Conservation (phyloP, 2,888 invertebrate species). For the Drosophila atroscutellata region DNA sequence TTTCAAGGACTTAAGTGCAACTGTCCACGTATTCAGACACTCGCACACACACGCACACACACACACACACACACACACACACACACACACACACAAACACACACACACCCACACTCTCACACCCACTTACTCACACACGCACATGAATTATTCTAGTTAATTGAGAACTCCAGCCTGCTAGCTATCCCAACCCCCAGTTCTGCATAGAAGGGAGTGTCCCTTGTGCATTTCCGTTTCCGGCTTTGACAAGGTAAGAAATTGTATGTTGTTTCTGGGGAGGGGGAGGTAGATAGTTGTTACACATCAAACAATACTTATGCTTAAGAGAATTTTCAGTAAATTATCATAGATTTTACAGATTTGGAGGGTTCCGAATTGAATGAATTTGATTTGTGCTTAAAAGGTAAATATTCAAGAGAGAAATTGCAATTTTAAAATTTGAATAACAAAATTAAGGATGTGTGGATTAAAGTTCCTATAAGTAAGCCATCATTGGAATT, state of each 20-base stretch:
- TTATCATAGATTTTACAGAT: background rate
- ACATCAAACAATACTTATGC: background rate
- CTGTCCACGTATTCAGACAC: background rate
- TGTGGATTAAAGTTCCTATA: too few species aligned
- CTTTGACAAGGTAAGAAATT: constrained; percentile 37
- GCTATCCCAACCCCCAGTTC: background rate
- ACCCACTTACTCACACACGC: background rate
- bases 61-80: background rate
- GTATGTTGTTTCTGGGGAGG: background rate
- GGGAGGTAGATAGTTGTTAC: background rate
- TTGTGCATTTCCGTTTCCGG: constrained; percentile 70
- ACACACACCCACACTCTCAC: background rate
- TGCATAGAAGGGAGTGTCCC: constrained; percentile 34
- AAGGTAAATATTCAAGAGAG: background rate
- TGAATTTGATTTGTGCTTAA: background rate
- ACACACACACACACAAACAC: constrained; percentile 5
- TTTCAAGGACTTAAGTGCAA: constrained; percentile 44
- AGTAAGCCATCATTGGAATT: background rate
- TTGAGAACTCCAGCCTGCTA: constrained; percentile 27
- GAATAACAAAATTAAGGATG: background rate
- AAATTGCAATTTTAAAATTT: background rate
- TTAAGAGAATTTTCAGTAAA: background rate
- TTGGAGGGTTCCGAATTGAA: background rate
- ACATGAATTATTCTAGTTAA: constrained; percentile 51
- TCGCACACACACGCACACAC: background rate